Evolutionary conservation across 2,797 vertebrate species (phyloP), one percentile per base, ranked within the genome.

Genomic region (Alauda arvensis): DNA sequence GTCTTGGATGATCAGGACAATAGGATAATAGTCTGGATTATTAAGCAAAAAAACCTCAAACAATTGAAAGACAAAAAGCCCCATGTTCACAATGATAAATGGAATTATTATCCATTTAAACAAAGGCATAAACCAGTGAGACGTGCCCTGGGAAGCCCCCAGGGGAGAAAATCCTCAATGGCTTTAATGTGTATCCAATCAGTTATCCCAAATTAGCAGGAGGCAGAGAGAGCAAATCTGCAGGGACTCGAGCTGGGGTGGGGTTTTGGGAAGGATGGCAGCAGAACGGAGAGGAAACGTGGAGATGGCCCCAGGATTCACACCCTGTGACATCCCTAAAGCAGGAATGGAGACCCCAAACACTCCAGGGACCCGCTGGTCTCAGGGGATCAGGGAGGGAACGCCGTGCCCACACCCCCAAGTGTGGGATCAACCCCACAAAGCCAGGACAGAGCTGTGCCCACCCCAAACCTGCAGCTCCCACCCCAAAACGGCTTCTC

Each of bases 241-340:
- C 72, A 18, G 19, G 18, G 75, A 29, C 25, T 8, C 7, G 8
- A 4, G 10, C 18, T 46, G n/a, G 43, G 5, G 15, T 2, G 33
- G 29, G 15, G 6, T 19, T 53, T 53, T 14, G 92, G 29, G 25
- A 42, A 74, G 40, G 67, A 29, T 12, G 55, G 5, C 42, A 57
- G 55, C 3, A 29, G 24, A 77, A 40, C 0, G 3, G 57, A 43
- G 63, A 60, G 24, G 55, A 68, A 46, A 72, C 0, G 10, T 20
- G 56, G 3, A 34, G 68, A 65, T 0, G 7, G 9, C 23, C 31
- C 29, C 33, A 7, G 61, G 34, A 19, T 55, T 46, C 48, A 5
- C 40, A 4, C 0, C 3, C 48, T 12, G 6, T 1, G 61, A 43
- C 52, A 45, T 14, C 15, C 33, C 23, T 2, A 4, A 11, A 56